A percentile compares a stretch with the other conserved stretches of the same genome.
These are phyloP conservation scores for Idaea aversata DNA, from an alignment of 2,888 invertebrate genomes.

Conservation along the genomic window DNA sequence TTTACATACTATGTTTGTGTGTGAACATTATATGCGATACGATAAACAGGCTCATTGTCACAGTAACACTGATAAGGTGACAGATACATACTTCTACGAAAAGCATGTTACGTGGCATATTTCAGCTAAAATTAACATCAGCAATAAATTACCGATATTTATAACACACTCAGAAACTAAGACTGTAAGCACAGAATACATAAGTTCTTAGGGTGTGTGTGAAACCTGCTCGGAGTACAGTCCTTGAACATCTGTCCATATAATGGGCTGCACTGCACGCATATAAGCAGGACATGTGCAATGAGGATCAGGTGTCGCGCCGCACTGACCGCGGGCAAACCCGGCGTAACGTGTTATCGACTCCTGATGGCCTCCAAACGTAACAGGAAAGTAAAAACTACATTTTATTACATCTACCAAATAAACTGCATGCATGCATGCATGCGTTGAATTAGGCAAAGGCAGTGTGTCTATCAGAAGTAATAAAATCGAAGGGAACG, in stretches of 20 bases:
- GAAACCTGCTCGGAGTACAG: conserved; percentile 40
- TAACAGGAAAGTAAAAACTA: conserved; percentile 54
- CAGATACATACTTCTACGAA: not conserved
- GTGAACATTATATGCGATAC: conserved; percentile 16
- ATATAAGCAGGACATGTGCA: conserved; percentile 56
- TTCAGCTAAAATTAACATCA: not conserved
- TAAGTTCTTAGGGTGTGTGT: conserved; percentile 12
- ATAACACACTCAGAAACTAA: conserved; percentile 24
- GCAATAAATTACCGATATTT: no score
- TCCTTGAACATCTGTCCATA: conserved; percentile 60
- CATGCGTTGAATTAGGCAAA: not conserved
- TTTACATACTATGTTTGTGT: no score
- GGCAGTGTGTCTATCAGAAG: conserved; percentile 22
- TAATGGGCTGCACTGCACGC: conserved; percentile 22
- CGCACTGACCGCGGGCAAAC: conserved; percentile 70
- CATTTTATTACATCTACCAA: conserved; percentile 36
- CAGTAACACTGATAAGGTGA: conserved; percentile 31
- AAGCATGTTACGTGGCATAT: not conserved
- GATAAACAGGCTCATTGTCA: conserved; percentile 51
- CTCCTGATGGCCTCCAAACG: conserved; percentile 38
- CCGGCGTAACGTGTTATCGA: conserved; percentile 60
- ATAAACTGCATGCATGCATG: not conserved
- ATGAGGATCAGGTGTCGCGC: conserved; percentile 74
- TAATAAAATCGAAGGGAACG: conserved; percentile 28
- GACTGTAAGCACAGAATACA: not conserved